phyloP scores from a whole-genome alignment of 2,888 invertebrate genomes.

The Drosophila leonis region DNA sequence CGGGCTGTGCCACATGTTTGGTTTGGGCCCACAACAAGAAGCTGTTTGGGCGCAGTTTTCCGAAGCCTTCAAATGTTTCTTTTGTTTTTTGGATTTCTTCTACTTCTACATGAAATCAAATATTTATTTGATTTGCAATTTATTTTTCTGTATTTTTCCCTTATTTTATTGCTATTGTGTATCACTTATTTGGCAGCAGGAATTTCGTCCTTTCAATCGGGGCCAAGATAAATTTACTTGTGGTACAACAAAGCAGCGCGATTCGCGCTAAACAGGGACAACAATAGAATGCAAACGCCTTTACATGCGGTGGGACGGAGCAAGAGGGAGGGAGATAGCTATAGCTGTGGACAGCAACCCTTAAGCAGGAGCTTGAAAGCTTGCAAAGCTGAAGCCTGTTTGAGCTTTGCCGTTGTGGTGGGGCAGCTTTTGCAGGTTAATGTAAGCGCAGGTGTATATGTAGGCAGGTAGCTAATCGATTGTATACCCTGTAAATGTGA shows the following conservation, averaged over 20 bases:
- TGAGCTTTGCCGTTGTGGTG: background rate
- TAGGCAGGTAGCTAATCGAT: background rate
- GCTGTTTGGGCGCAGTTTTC: background rate
- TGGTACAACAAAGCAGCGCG: conserved; percentile 68
- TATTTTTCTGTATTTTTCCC: conserved; percentile 4
- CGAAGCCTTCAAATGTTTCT: background rate
- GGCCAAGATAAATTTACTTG: conserved; percentile 76
- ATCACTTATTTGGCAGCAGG: conserved; percentile 48
- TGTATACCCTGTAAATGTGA: conserved; percentile 10
- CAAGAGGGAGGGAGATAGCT: conserved; percentile 26
- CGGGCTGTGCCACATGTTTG: conserved; percentile 31
- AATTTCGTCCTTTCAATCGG: conserved; percentile 58
- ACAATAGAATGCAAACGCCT: conserved; percentile 13
- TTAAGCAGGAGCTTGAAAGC: conserved; percentile 11
- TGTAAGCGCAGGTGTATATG: conserved; percentile 4
- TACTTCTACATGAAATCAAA: background rate
- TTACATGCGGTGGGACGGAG: background rate
- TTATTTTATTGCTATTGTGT: conserved; percentile 47
- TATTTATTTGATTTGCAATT: background rate
- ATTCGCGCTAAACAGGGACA: conserved; percentile 46
- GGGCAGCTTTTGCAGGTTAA: conserved; percentile 7
- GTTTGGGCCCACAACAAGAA: background rate
- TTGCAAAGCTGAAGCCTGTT: background rate
- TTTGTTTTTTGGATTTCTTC: background rate
- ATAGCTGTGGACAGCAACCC: conserved; percentile 33